These are phyloP conservation scores for Ostrea edulis DNA, from an alignment of 1,140 invertebrate species.

Conservation along the genomic window DNA sequence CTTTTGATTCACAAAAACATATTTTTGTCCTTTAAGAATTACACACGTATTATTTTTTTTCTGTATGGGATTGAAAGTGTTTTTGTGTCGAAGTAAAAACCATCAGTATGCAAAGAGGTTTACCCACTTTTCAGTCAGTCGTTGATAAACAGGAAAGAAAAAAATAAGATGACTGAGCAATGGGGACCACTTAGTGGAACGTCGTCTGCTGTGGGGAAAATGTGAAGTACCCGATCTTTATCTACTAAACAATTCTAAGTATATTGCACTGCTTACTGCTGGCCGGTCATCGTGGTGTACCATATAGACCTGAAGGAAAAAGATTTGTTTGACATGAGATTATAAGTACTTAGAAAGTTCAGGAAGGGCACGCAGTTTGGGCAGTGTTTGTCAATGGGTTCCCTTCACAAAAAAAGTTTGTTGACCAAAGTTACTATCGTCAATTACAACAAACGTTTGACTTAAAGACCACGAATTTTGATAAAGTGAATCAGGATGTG, in stretches of 20 bases:
- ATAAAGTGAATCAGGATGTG: neutral
- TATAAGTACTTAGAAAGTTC: slow-evolving; percentile 13
- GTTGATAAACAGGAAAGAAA: slow-evolving; percentile 17
- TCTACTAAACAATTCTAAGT: slow-evolving; percentile 11
- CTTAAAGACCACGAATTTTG: neutral
- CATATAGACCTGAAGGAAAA: neutral
- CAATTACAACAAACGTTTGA: neutral
- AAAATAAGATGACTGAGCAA: slow-evolving; percentile 17
- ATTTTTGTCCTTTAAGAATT: neutral
- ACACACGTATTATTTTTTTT: neutral
- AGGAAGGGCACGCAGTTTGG: neutral
- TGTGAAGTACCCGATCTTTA: neutral
- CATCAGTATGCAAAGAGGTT: neutral
- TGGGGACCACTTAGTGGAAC: neutral
- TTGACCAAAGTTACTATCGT: slow-evolving; percentile 26
- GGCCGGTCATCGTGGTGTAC: neutral
- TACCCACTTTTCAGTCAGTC: neutral
- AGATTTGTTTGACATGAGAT: slow-evolving; percentile 13
- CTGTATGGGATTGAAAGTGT: neutral
- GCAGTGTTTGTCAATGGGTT: slow-evolving; percentile 13
- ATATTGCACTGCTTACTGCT: neutral
- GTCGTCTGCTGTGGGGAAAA: neutral
- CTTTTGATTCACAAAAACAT: neutral
- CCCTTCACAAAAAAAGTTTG: neutral
- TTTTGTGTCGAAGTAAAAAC: neutral